Evolutionary conservation across 2,888 invertebrate species (phyloP).

Genomic region (Laothoe populi): DNA sequence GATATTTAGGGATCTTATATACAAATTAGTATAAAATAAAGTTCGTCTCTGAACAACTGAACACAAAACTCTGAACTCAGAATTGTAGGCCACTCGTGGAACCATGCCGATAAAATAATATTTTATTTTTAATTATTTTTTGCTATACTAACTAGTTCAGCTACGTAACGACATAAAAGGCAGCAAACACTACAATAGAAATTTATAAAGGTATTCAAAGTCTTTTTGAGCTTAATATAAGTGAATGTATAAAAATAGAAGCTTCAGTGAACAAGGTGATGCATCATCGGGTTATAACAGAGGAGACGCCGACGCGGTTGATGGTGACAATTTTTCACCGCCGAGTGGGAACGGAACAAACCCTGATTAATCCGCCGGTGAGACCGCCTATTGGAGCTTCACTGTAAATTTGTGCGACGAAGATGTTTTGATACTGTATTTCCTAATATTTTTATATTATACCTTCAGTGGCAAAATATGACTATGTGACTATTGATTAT

Average conservation of each 20-base stretch:
- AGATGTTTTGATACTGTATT: slow-evolving; percentile 57
- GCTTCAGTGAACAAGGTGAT: slow-evolving; percentile 52
- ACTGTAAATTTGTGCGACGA: slow-evolving; percentile 43
- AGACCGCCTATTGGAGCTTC: slow-evolving; percentile 68
- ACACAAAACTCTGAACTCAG: too few species aligned
- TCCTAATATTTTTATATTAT: background rate
- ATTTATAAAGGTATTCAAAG: background rate
- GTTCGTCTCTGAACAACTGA: too few species aligned
- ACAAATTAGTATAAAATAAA: too few species aligned
- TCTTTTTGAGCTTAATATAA: slow-evolving; percentile 10
- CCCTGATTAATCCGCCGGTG: slow-evolving; percentile 78
- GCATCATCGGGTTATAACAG: slow-evolving; percentile 71
- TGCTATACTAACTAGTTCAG: too few species aligned
- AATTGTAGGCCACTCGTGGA: too few species aligned
- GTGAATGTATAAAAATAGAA: slow-evolving; percentile 35
- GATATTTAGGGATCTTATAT: too few species aligned
- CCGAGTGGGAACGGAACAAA: slow-evolving; percentile 73
- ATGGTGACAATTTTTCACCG: slow-evolving; percentile 82
- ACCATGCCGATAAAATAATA: too few species aligned
- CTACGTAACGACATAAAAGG: too few species aligned
- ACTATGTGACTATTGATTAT: too few species aligned
- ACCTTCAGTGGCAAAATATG: too few species aligned
- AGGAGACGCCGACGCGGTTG: slow-evolving; percentile 59
- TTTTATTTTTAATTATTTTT: too few species aligned
- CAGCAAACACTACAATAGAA: too few species aligned